A percentile compares a stretch with the other conserved stretches of the same genome.
Evolutionary conservation across 2,113 vertebrate genomes (phyloP).

Genomic region (Psophia crepitans): DNA sequence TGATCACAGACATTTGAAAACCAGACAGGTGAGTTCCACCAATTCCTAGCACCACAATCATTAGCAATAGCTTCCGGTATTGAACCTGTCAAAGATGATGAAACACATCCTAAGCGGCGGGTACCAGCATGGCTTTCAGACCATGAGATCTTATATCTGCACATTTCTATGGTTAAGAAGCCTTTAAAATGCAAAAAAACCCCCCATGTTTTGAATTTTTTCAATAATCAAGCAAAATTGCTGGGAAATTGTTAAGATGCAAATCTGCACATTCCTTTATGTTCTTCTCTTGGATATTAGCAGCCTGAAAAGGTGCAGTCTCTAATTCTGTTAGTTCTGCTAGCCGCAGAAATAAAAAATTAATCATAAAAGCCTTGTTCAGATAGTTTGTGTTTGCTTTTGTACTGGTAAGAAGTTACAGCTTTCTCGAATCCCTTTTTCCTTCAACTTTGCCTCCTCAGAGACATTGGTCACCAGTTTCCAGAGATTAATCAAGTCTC

Average conservation of each 20-base stretch:
- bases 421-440: background rate
- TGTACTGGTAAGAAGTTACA: background rate
- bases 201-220: background rate
- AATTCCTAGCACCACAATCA: conserved; percentile 73
- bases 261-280: background rate
- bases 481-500: background rate
- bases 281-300: background rate
- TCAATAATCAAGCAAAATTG: background rate
- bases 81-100: conserved; percentile 14
- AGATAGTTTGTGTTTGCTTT: background rate
- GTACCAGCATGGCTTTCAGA: background rate
- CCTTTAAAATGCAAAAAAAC: background rate
- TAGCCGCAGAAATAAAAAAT: background rate
- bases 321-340: background rate
- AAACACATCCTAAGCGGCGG: background rate
- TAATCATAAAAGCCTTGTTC: background rate
- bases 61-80: background rate
- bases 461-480: background rate
- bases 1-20: conserved; percentile 79
- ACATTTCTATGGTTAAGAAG: background rate
- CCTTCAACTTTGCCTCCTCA: background rate
- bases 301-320: background rate
- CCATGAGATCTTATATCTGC: background rate
- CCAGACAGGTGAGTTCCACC: conserved; percentile 81
- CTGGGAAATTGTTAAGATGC: background rate